Conservation (phyloP, 2,888 invertebrate genomes). For the Allolobophora icterica region DNA sequence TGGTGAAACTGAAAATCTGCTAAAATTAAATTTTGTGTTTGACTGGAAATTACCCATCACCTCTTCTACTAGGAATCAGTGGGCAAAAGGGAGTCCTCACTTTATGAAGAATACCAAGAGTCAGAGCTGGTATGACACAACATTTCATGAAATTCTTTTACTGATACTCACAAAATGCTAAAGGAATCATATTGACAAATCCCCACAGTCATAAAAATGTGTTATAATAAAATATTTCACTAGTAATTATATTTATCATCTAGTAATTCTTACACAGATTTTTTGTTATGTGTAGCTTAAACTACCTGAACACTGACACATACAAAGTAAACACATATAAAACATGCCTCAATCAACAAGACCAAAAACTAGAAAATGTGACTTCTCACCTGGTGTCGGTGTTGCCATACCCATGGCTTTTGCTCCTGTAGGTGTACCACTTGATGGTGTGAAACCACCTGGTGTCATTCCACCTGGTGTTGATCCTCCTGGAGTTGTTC, state of each 20-base stretch:
- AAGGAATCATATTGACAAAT: not conserved
- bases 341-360: not conserved
- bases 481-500: slow-evolving; percentile 48
- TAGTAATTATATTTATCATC: not conserved
- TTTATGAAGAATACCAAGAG: not conserved
- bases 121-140: not conserved
- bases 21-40: not conserved
- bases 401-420: slow-evolving; percentile 99
- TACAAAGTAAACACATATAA: not conserved
- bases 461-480: slow-evolving; percentile 58
- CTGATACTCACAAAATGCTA: not conserved
- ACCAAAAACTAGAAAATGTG: not conserved
- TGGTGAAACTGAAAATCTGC: not conserved
- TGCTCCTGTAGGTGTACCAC: slow-evolving; percentile 66
- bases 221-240: not conserved
- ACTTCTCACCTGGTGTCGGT: slow-evolving; percentile 79
- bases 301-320: not conserved
- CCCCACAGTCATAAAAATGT: not conserved
- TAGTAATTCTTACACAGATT: not conserved
- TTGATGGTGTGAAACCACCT: slow-evolving; percentile 62
- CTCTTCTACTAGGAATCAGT: not conserved
- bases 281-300: no score
- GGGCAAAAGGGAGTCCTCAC: not conserved
- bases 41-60: not conserved
- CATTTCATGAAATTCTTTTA: not conserved